These are phyloP conservation scores for Phoebastria nigripes DNA, from an alignment of 2,797 vertebrate species.

Conservation along the genomic window DNA sequence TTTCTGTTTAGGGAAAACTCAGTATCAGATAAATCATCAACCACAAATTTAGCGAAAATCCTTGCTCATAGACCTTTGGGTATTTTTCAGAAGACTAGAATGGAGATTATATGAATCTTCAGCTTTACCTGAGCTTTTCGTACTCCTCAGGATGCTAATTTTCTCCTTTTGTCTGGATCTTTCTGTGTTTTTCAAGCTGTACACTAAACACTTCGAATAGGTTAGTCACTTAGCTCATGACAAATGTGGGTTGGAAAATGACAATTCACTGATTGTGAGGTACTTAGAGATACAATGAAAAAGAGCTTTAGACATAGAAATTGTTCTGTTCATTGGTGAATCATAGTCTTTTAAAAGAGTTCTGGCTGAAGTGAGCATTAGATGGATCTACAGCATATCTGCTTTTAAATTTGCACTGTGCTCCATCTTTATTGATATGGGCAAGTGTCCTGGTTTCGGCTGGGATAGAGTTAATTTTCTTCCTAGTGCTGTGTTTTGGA, in stretches of 20 bases:
- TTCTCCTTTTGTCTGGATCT: not conserved
- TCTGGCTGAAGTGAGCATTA: not conserved
- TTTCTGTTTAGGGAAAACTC: not conserved
- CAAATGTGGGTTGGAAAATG: slow-evolving; percentile 47
- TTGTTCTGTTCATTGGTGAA: slow-evolving; percentile 30
- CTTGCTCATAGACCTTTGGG: not conserved
- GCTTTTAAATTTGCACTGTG: not conserved
- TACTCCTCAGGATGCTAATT: not conserved
- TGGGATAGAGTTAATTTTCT: too few species aligned
- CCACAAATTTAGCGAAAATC: not conserved
- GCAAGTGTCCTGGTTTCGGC: too few species aligned
- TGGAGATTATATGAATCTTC: not conserved
- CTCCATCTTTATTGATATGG: not conserved
- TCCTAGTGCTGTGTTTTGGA: too few species aligned
- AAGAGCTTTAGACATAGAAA: not conserved
- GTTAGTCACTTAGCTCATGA: slow-evolving; percentile 38
- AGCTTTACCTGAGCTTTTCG: not conserved
- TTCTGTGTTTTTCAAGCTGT: not conserved
- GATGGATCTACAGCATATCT: not conserved
- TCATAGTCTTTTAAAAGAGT: not conserved
- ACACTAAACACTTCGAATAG: slow-evolving; percentile 6
- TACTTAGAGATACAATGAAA: not conserved
- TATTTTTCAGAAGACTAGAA: not conserved
- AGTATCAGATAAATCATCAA: not conserved
- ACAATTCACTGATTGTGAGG: slow-evolving; percentile 33